phyloP scores from a whole-genome alignment of 2,113 vertebrate genomes.

The Taurulus bubalis region DNA sequence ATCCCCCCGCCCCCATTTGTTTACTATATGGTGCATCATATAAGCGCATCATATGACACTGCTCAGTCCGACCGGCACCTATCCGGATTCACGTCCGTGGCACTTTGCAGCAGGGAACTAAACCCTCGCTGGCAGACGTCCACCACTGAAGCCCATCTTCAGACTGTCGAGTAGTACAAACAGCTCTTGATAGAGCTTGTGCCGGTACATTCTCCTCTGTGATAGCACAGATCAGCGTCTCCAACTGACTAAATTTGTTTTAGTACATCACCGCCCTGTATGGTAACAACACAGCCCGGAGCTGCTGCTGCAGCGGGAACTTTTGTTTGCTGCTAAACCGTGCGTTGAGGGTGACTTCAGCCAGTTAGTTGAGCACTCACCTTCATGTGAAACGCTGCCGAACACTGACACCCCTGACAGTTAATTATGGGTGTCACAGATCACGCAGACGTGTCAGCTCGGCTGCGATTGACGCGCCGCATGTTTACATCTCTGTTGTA shows the following conservation, averaged over 20 bases:
- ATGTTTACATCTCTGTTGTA: conserved; percentile 79
- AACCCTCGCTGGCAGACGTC: conserved; percentile 9
- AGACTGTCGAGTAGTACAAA: conserved; percentile 29
- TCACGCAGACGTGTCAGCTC: conserved; percentile 77
- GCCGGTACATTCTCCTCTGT: conserved; percentile 34
- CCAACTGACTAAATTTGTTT: conserved; percentile 49
- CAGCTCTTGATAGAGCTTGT: conserved; percentile 31
- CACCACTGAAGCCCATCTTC: conserved; percentile 30
- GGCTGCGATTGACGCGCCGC: conserved; percentile 69
- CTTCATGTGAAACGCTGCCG: conserved; percentile 72
- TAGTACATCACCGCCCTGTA: conserved; percentile 24
- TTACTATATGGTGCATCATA: conserved; percentile 43
- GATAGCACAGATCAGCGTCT: conserved; percentile 27
- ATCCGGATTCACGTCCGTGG: conserved; percentile 10
- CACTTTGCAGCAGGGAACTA: conserved; percentile 30
- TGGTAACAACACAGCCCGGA: conserved; percentile 54
- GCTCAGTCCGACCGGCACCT: neutral
- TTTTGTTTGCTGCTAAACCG: conserved; percentile 70
- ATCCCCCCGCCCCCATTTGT: conserved; percentile 60
- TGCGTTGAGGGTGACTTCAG: conserved; percentile 68
- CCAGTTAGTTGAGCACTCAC: conserved; percentile 77
- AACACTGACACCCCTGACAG: conserved; percentile 80
- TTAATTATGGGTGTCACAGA: conserved; percentile 83
- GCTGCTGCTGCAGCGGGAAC: conserved; percentile 54
- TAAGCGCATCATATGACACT: conserved; percentile 1